Evolutionary conservation across 2,113 vertebrate species (phyloP).

Genomic region (Solea senegalensis): DNA sequence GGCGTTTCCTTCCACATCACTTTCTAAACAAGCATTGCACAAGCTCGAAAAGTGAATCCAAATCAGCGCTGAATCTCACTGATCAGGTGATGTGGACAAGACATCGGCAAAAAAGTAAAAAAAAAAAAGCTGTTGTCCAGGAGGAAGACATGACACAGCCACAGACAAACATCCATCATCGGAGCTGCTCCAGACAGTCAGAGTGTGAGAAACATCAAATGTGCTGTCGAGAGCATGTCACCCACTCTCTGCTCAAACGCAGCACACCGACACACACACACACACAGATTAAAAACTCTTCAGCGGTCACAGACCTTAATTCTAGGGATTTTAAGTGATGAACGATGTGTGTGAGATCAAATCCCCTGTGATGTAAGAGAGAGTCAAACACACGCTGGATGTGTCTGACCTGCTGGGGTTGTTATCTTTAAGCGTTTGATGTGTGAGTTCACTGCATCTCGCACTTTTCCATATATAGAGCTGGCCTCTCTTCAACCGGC

Average conservation of each 20-base stretch:
- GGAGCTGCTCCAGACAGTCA: not conserved
- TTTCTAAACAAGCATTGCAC: slow-evolving; percentile 5
- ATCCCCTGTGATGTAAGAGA: slow-evolving; percentile 6
- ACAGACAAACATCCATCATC: slow-evolving; percentile 18
- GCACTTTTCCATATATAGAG: slow-evolving; percentile 57
- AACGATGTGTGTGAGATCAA: slow-evolving; percentile 15
- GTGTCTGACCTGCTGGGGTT: slow-evolving; percentile 23
- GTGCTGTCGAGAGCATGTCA: not conserved
- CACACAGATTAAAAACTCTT: slow-evolving; percentile 18
- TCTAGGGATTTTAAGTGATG: slow-evolving; percentile 11
- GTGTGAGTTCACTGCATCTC: slow-evolving; percentile 25
- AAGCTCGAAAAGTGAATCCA: not conserved
- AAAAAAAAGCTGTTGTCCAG: not conserved
- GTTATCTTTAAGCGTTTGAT: not conserved
- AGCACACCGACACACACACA: not conserved
- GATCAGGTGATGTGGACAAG: slow-evolving; percentile 3
- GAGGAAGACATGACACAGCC: slow-evolving; percentile 1
- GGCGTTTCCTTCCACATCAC: slow-evolving; percentile 26
- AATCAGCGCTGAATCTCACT: not conserved
- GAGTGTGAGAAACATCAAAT: not conserved
- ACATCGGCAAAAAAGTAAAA: not conserved
- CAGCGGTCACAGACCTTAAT: slow-evolving; percentile 15
- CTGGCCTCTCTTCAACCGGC: slow-evolving; percentile 15
- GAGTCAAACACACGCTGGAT: not conserved
- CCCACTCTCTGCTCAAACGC: not conserved